A percentile compares a stretch with the other conserved stretches of the same genome.
Conservation (phyloP, 2,113 vertebrate genomes). For the Geococcyx californianus region DNA sequence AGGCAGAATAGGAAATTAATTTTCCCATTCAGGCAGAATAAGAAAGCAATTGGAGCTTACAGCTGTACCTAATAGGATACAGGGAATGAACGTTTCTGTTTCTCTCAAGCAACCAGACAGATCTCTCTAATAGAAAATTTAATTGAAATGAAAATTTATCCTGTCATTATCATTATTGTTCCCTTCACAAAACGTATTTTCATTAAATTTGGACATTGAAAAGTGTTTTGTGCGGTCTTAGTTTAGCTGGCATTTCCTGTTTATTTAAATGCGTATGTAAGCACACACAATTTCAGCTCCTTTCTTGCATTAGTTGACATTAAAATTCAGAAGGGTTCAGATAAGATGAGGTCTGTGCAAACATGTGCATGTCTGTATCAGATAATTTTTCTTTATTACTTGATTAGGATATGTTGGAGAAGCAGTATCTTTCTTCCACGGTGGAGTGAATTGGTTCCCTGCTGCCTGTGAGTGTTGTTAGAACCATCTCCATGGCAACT, state of each 20-base stretch:
- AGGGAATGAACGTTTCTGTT: background rate
- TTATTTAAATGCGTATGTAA: background rate
- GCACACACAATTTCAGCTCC: background rate
- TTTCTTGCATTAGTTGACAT: background rate
- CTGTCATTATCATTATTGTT: background rate
- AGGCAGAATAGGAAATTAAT: background rate
- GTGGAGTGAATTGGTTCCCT: background rate
- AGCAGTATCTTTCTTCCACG: background rate
- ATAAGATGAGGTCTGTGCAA: background rate
- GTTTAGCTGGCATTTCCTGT: background rate
- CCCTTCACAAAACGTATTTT: background rate
- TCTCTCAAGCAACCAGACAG: background rate
- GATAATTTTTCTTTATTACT: background rate
- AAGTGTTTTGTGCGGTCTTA: background rate
- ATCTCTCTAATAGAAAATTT: background rate
- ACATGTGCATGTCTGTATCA: background rate
- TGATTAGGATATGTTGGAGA: background rate
- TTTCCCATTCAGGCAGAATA: background rate
- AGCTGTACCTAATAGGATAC: background rate
- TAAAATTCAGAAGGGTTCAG: background rate
- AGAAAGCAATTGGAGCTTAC: background rate
- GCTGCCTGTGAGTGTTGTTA: slow-evolving; percentile 1
- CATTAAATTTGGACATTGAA: background rate
- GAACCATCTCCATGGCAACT: slow-evolving; percentile 48
- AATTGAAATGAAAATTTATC: background rate